Conservation (phyloP, 2,888 invertebrate species). For the Leptopilina syphax region DNA sequence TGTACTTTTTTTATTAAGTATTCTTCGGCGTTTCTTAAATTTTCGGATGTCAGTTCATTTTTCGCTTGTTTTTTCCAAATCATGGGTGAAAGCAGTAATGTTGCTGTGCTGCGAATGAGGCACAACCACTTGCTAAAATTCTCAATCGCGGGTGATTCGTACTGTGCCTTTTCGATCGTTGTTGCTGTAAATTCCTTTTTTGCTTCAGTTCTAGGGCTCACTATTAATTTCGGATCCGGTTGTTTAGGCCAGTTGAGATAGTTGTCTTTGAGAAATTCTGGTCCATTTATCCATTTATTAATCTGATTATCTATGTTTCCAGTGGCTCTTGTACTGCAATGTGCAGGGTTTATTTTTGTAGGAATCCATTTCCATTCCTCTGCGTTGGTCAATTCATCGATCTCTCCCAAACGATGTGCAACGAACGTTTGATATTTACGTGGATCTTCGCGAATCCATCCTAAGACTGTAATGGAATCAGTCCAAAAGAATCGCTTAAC, state of each 20-base stretch:
- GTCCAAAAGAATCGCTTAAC: slow-evolving; percentile 35
- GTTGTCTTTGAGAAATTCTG: slow-evolving; percentile 43
- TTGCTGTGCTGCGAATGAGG: slow-evolving; percentile 21
- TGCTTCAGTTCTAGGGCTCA: neutral
- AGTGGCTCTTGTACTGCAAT: slow-evolving; percentile 53
- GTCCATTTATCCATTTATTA: slow-evolving; percentile 47
- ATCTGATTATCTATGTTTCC: slow-evolving; percentile 5
- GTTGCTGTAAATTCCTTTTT: neutral
- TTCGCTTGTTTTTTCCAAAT: neutral
- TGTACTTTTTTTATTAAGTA: too few relatives aligned
- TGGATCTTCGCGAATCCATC: neutral
- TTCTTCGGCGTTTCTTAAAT: slow-evolving; percentile 30
- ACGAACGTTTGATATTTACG: neutral
- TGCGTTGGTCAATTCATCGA: neutral
- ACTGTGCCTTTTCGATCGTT: neutral
- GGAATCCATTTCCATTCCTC: slow-evolving; percentile 63
- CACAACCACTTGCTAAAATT: slow-evolving; percentile 28
- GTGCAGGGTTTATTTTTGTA: slow-evolving; percentile 55
- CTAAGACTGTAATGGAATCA: neutral
- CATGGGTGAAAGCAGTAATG: slow-evolving; percentile 14
- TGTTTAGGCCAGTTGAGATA: neutral
- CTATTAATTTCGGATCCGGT: neutral
- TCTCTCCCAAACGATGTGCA: slow-evolving; percentile 1
- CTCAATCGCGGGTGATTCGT: neutral
- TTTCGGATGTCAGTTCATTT: neutral